Conservation (phyloP, 1,140 invertebrate genomes). For the Phymastichus coffea region DNA sequence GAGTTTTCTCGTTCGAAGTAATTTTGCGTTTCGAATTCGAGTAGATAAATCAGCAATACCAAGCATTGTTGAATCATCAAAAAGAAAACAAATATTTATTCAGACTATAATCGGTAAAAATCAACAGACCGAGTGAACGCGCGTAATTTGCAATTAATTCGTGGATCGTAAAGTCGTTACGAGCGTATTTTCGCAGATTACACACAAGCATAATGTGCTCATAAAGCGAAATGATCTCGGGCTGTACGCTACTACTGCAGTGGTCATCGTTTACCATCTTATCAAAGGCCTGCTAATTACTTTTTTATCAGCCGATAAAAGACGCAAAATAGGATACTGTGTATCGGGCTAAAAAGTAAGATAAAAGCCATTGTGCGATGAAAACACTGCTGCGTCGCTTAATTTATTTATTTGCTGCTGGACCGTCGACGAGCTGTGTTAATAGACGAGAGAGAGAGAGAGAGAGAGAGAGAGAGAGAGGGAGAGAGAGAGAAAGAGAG, state of each 20-base stretch:
- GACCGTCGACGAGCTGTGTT: background rate
- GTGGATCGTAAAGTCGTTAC: slow-evolving; percentile 21
- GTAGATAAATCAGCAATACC: no score
- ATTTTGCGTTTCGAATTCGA: no score
- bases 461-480: background rate
- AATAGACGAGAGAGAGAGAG: background rate
- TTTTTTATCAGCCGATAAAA: slow-evolving; percentile 52
- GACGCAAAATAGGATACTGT: background rate
- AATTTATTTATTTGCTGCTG: slow-evolving; percentile 53
- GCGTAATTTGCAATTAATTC: slow-evolving; percentile 20
- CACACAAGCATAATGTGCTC: slow-evolving; percentile 24
- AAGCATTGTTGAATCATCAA: no score
- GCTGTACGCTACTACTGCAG: background rate
- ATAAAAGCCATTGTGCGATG: slow-evolving; percentile 45
- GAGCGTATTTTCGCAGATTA: slow-evolving; percentile 22
- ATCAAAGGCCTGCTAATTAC: slow-evolving; percentile 49
- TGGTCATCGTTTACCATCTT: slow-evolving; percentile 39
- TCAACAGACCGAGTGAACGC: no score
- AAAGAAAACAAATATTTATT: no score
- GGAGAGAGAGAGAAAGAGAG: background rate
- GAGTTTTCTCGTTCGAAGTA: no score
- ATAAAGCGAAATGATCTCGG: slow-evolving; percentile 28
- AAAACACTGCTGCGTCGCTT: slow-evolving; percentile 52
- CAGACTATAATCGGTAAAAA: no score
- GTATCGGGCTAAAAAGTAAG: background rate